Percentiles rank a stretch among this genome's conserved stretches.
phyloP scores from a whole-genome alignment of 1,140 invertebrate genomes.

The Branchinecta lynchi region DNA sequence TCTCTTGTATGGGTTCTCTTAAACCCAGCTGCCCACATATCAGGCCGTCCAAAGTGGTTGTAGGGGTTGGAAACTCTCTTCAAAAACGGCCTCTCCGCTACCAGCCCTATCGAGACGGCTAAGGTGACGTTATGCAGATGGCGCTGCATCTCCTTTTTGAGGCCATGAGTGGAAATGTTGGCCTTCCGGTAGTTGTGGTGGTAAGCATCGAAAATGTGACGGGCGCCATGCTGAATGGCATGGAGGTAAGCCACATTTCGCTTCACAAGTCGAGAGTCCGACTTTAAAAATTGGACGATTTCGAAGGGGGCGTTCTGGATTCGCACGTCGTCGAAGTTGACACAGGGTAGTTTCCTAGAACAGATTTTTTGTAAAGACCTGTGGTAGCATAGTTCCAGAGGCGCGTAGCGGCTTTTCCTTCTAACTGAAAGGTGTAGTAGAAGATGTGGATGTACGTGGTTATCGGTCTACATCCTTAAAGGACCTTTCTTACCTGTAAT shows the following conservation, averaged over 20 bases:
- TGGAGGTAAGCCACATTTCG: constrained; percentile 23
- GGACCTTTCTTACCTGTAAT: no score
- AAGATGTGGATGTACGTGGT: no score
- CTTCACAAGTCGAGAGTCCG: neutral
- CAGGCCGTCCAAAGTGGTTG: constrained; percentile 23
- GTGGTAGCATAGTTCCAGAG: no score
- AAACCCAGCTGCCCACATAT: constrained; percentile 23
- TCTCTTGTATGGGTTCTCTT: constrained; percentile 16
- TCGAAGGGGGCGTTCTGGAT: neutral
- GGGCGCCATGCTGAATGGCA: constrained; percentile 25
- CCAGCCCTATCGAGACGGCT: constrained; percentile 22
- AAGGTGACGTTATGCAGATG: constrained; percentile 21
- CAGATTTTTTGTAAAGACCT: neutral
- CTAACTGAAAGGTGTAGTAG: no score
- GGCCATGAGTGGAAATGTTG: neutral
- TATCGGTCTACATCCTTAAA: no score
- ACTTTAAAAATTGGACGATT: neutral
- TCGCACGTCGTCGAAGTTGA: neutral
- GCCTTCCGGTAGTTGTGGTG: constrained; percentile 14
- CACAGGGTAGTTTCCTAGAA: neutral
- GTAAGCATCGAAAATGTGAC: constrained; percentile 24
- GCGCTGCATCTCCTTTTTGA: constrained; percentile 20
- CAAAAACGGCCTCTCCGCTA: constrained; percentile 20
- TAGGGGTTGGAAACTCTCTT: constrained; percentile 23
- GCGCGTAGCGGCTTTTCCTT: no score